Base-by-base conservation (phyloP, 64 coral and sea anemone genomes). In the Porites lutea region DNA sequence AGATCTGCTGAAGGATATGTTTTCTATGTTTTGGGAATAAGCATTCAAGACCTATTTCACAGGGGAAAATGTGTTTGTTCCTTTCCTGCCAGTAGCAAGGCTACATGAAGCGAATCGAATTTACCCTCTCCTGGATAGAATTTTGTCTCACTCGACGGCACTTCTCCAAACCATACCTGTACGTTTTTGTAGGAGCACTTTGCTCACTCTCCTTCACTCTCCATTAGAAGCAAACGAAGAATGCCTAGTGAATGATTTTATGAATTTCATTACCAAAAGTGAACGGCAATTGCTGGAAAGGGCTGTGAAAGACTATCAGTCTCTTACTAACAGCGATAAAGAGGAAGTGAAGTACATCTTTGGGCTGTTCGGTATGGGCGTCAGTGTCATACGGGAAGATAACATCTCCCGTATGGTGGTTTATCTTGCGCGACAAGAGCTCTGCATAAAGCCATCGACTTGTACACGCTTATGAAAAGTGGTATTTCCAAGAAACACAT, bases 31-130 rank as follows among this genome's bases (percentile, higher is more conserved):
- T 70, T 70, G 66, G 66, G 23, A 23, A 22, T 5, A 70, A 21
- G 21, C 66, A 7, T 70, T 70, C 2, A 70, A 70, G 19, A 70
- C 15, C 19, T 70, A 37, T 70, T 70, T 70, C 4, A 70, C 66
- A 20, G n/a, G 66, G 21, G 66, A 70, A 22, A 70, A 70, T 70
- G 66, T 70, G 19, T 70, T 70, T 70, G 21, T 70, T 70, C 66
- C 66, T 70, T 70, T 70, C 66, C 4, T 4, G 19, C 8, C 66
- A 19, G 23, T 70, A 19, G 66, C n/a, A 70, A 70, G 22, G 22
- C 66, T 23, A 70, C 20, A 70, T 21, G 66, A 70, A 70, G 66
- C 2, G 66, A 70, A 70, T 70, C 66, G 66, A 21, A 70, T 70
- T 21, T 70, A 70, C 23, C 66, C 66, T 7, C 66, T 70, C 23